phyloP scores from a whole-genome alignment of 2,113 vertebrate species.

The Bucco capensis region DNA sequence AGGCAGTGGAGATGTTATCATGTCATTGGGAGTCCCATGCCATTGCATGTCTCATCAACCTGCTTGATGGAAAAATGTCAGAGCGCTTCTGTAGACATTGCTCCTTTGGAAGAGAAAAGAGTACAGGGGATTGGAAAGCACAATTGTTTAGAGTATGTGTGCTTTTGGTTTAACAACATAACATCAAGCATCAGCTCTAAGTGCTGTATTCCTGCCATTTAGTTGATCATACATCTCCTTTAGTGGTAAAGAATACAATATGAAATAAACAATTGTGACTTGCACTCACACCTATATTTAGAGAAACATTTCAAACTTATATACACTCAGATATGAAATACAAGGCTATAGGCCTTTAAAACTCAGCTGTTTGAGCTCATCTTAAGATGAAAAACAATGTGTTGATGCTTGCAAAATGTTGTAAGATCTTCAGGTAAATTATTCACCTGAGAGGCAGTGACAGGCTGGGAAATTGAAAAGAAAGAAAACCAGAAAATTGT shows the following conservation, averaged over 20 bases:
- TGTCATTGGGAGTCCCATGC: background rate
- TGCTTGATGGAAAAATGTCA: conserved; percentile 29
- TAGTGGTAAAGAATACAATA: background rate
- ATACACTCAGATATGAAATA: background rate
- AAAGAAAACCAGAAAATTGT: background rate
- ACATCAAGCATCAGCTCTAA: rapidly evolving
- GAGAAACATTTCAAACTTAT: background rate
- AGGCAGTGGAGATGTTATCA: conserved; percentile 11
- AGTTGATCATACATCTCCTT: background rate
- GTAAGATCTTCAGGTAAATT: background rate
- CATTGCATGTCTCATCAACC: background rate
- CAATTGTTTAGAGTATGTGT: background rate
- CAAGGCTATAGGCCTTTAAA: background rate
- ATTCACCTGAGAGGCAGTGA: background rate
- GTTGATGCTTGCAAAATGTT: background rate
- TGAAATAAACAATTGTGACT: background rate
- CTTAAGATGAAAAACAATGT: background rate
- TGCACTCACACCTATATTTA: background rate
- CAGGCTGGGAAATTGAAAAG: background rate
- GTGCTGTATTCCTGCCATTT: background rate
- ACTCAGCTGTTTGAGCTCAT: background rate
- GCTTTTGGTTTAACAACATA: background rate
- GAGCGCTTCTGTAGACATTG: background rate
- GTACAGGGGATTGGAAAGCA: background rate
- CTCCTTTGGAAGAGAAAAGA: background rate